Base-by-base conservation (phyloP, 1,140 invertebrate genomes). In the Vanessa atalanta region DNA sequence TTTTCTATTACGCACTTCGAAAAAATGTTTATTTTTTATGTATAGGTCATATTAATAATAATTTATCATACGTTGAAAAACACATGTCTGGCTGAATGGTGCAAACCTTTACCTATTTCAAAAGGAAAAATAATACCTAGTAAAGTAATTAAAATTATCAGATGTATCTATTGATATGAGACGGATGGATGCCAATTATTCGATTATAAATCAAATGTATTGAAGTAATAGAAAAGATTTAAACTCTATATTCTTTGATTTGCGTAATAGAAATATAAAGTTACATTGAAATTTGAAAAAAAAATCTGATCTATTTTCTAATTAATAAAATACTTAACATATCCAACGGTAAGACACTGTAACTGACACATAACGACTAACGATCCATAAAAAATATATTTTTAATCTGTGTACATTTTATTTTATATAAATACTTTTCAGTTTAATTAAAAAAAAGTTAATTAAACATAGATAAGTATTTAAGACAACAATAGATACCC, bases 281-380 rank as follows among this genome's bases (percentile, higher is more conserved):
- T 57, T 66, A 8, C 31, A 50, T 61, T 51, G 55, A 65, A 31
- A 26, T 66, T 47, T 43, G 51, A 73, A 43, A 43, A 73, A 67
- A 37, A n/a, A 16, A 26, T 26, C 26, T 20, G 20, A 72, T 73
- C 48, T 74, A 68, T 67, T 72, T 77, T 65, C 50, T 68, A 73
- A 64, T 23, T 65, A 70, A 57, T 57, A 23, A 57, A 23, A 57
- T 57, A 23, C 53, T 72, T 70, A 47, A 79, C 78, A 79, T 77
- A 79, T 79, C 78, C 75, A 77, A 77, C 72, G 69, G 26, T 76
- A 73, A 65, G 75, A 73, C 68, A 73, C 48, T 15, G 70, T 43
- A 47, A 64, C 53, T 67, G 50, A 55, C 65, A 55, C 53, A 57
- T 57, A 14, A 55, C 26, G 37, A 16, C 37, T 26, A 67, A 26